These are phyloP conservation scores for Parapristionchus giblindavisi DNA, from an alignment of 2,888 invertebrate species.

Conservation along the genomic window DNA sequence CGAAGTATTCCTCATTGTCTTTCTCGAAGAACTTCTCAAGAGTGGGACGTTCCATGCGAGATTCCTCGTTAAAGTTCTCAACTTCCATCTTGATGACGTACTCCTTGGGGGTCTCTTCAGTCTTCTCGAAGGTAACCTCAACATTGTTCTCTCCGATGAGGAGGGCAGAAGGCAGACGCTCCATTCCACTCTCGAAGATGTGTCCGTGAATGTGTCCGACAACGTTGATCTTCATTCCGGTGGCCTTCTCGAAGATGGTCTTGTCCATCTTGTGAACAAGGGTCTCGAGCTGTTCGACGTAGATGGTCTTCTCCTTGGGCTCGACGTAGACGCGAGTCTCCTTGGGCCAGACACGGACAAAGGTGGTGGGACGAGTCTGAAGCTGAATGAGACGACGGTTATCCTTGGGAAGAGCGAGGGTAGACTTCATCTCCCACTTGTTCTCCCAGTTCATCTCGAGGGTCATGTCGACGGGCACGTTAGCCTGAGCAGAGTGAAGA, in stretches of 20 bases:
- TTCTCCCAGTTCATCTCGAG: slow-evolving; percentile 40
- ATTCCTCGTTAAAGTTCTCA: slow-evolving; percentile 36
- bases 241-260: slow-evolving; percentile 36
- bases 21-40: slow-evolving; percentile 47
- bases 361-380: slow-evolving; percentile 58
- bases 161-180: slow-evolving; percentile 31
- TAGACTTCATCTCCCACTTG: slow-evolving; percentile 45
- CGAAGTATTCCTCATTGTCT: slow-evolving; percentile 38
- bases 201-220: slow-evolving; percentile 51
- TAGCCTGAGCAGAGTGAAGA: slow-evolving; percentile 47
- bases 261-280: slow-evolving; percentile 42
- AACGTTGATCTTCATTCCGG: slow-evolving; percentile 47
- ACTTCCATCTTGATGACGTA: slow-evolving; percentile 27
- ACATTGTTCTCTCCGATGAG: slow-evolving; percentile 55
- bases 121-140: slow-evolving; percentile 44
- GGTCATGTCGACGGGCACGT: slow-evolving; percentile 57
- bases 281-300: slow-evolving; percentile 46
- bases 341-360: slow-evolving; percentile 50
- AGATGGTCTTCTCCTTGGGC: slow-evolving; percentile 58
- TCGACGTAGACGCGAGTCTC: slow-evolving; percentile 51
- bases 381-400: slow-evolving; percentile 47
- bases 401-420: slow-evolving; percentile 45
- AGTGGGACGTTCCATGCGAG: slow-evolving; percentile 38
- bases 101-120: slow-evolving; percentile 38
- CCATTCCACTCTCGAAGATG: slow-evolving; percentile 33